Evolutionary conservation across 2,888 invertebrate species (phyloP).

Genomic region (Diaprepes abbreviatus): DNA sequence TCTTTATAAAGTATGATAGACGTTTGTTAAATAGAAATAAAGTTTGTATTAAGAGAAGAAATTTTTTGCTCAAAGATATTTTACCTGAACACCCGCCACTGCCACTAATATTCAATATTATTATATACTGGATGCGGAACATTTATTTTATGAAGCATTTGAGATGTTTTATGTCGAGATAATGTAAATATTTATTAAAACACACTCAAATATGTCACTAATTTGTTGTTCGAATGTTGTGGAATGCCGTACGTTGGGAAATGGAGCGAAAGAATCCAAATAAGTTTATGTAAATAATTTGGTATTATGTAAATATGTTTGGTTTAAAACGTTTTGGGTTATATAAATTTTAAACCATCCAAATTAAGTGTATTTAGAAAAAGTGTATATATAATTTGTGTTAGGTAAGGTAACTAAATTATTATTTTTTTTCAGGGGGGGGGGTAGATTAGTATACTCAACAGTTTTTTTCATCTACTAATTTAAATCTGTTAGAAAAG

Average conservation of each 20-base stretch:
- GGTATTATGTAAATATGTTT: slow-evolving; percentile 16
- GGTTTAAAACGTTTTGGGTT: neutral
- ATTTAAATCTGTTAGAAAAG: too few relatives aligned
- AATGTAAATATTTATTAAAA: slow-evolving; percentile 44
- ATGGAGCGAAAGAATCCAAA: slow-evolving; percentile 16
- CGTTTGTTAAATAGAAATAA: too few relatives aligned
- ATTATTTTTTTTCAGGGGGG: too few relatives aligned
- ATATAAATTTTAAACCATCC: neutral
- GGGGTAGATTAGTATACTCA: too few relatives aligned
- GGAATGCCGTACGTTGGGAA: slow-evolving; percentile 12
- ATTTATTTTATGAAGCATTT: slow-evolving; percentile 43
- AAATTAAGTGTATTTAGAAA: too few relatives aligned
- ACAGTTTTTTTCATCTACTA: too few relatives aligned
- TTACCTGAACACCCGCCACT: slow-evolving; percentile 34
- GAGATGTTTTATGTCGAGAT: slow-evolving; percentile 40
- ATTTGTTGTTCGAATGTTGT: slow-evolving; percentile 31
- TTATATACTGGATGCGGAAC: slow-evolving; percentile 42
- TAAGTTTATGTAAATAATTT: slow-evolving; percentile 12
- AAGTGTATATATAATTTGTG: too few relatives aligned
- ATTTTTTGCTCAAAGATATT: too few relatives aligned
- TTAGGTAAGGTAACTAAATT: too few relatives aligned
- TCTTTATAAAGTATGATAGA: too few relatives aligned
- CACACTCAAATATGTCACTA: slow-evolving; percentile 35
- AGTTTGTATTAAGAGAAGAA: too few relatives aligned
- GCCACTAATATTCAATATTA: neutral